Base-by-base conservation (phyloP, 2,888 invertebrate species). In the Hyppa rectilinea region DNA sequence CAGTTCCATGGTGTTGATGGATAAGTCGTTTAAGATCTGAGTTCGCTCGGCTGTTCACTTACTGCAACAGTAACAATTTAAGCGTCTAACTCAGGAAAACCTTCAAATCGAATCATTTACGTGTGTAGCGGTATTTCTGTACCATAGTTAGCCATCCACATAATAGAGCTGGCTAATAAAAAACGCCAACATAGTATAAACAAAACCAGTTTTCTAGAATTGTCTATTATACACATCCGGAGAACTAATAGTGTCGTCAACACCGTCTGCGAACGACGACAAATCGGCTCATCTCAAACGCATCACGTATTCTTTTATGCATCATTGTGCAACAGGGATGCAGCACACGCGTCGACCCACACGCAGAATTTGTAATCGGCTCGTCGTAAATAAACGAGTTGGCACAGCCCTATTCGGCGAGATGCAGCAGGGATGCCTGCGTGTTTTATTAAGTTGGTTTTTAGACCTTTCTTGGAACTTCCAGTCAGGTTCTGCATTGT, bases 211-310 rank as follows among this genome's bases (percentile, higher is more conserved):
- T 66, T 61, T 53, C 29, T 45, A 55, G 69, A 71, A 78, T 7
- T 34, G 6, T 20, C 49, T 52, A 56, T 5, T 31, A 34, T 45
- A 74, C 36, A 64, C 50, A 73, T 43, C 50, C 59, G 71, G 71
- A 79, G 53, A 53, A 66, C 20, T 55, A 55, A 53, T 62, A 65
- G 83, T 49, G 60, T 70, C 69, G 56, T 70, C 70, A 70, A 75
- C 73, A 59, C 53, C 53, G 79, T 71, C 67, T 68, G 68, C 71
- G 68, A 74, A 61, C 74, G 75, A 79, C 80, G 80, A 85, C 86
- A 87, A 87, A 90, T 90, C 90, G 91, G 90, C 88, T 80, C 86
- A 87, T 89, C 88, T 88, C 88, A 90, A 91, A 90, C 86, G 86
- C 84, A 71, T 85, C 90, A 88, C 89, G 89, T 91, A 84, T 84